These are phyloP conservation scores for Labia minor DNA, from an alignment of 2,888 invertebrate genomes.

Conservation along the genomic window DNA sequence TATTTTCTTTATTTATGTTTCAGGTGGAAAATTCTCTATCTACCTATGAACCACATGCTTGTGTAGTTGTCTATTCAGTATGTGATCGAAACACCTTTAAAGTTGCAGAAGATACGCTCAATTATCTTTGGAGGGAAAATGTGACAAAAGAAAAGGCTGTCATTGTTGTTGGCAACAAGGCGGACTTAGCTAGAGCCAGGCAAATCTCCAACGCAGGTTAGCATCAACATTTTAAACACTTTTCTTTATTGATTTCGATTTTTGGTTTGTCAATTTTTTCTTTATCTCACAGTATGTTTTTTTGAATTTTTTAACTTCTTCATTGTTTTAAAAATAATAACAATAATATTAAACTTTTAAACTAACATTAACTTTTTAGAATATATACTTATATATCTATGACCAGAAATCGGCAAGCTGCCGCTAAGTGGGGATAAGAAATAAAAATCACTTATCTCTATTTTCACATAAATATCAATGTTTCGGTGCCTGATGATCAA, in stretches of 20 bases:
- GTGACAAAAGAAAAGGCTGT: slow-evolving; percentile 73
- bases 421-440: too few species aligned
- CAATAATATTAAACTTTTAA: too few species aligned
- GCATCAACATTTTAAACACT: too few species aligned
- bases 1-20: too few species aligned
- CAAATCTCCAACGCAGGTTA: slow-evolving; percentile 74
- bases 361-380: too few species aligned
- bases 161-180: slow-evolving; percentile 88
- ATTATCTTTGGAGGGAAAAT: slow-evolving; percentile 73
- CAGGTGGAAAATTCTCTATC: slow-evolving; percentile 80
- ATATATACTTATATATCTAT: too few species aligned
- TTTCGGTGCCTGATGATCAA: too few species aligned
- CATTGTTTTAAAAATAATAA: too few species aligned
- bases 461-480: too few species aligned
- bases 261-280: not conserved
- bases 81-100: slow-evolving; percentile 74
- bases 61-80: slow-evolving; percentile 82
- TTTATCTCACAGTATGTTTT: slow-evolving; percentile 5
- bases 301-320: too few species aligned
- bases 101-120: slow-evolving; percentile 71
- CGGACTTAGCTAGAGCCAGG: slow-evolving; percentile 78
- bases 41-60: slow-evolving; percentile 86
- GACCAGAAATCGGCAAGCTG: too few species aligned
- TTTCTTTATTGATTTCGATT: not conserved
- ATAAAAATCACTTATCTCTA: too few species aligned